Evolutionary conservation across 1,140 invertebrate genomes (phyloP).

Genomic region (Drosophila murphyi): DNA sequence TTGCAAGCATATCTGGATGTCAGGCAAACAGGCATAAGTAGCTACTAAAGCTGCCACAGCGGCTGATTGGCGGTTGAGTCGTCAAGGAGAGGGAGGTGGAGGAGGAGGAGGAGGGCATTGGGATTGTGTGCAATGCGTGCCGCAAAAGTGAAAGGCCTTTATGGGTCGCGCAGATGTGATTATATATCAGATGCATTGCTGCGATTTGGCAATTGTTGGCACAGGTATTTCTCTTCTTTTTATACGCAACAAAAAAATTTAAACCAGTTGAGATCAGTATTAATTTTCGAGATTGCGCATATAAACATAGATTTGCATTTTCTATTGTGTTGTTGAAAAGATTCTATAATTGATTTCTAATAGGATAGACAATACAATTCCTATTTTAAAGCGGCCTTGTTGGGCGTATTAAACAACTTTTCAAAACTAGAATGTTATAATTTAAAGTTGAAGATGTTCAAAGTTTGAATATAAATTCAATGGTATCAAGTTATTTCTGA

Average conservation of each 20-base stretch:
- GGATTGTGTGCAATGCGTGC: constrained; percentile 50
- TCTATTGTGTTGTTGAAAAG: constrained; percentile 56
- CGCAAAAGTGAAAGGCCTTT: constrained; percentile 78
- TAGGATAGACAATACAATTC: constrained; percentile 44
- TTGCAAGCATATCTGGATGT: constrained; percentile 35
- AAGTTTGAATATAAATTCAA: constrained; percentile 16
- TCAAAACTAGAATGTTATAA: constrained; percentile 39
- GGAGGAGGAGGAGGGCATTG: neutral
- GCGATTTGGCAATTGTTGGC: constrained; percentile 67
- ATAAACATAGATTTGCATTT: constrained; percentile 62
- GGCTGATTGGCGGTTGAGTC: constrained; percentile 28
- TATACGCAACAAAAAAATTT: constrained; percentile 39
- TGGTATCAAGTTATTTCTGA: constrained; percentile 23
- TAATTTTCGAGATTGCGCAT: neutral
- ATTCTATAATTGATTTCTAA: constrained; percentile 52
- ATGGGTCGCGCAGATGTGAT: constrained; percentile 75
- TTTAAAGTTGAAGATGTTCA: constrained; percentile 17
- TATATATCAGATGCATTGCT: constrained; percentile 63
- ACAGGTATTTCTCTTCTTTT: constrained; percentile 55
- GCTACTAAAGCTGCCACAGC: constrained; percentile 26
- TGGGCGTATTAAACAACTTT: constrained; percentile 49
- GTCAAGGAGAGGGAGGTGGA: neutral
- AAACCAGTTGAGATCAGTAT: constrained; percentile 58
- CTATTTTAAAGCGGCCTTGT: constrained; percentile 26
- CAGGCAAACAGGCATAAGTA: constrained; percentile 37